A percentile compares a stretch with the other conserved stretches of the same genome.
phyloP scores from a whole-genome alignment of 2,888 invertebrate genomes.

The Synergus itoensis region DNA sequence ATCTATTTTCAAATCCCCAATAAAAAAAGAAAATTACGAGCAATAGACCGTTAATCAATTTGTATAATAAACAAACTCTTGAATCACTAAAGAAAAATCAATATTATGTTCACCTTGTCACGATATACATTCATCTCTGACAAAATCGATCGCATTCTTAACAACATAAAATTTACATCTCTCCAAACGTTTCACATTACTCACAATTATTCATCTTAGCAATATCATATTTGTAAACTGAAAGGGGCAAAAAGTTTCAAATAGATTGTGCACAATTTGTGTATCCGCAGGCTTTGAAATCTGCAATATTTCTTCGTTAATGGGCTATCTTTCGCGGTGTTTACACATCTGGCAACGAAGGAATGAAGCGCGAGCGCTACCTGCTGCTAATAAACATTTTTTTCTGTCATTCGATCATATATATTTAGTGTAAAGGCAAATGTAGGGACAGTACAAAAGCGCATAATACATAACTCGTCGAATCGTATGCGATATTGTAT shows the following conservation, averaged over 20 bases:
- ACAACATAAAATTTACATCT: not conserved
- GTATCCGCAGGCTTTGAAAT: conserved; percentile 10
- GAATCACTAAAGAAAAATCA: not conserved
- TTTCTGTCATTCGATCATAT: conserved; percentile 33
- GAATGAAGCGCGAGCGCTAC: conserved; percentile 29
- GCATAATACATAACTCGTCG: conserved; percentile 27
- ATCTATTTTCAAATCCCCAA: too few species aligned
- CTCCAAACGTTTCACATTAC: not conserved
- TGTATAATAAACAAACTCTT: not conserved
- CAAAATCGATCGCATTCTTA: not conserved
- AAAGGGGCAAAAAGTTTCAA: not conserved
- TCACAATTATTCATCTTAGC: not conserved
- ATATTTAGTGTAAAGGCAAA: conserved; percentile 10
- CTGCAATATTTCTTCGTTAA: conserved; percentile 25
- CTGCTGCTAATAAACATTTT: conserved; percentile 31
- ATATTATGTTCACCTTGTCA: not conserved
- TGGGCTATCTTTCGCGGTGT: conserved; percentile 21
- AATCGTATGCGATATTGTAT: conserved; percentile 33
- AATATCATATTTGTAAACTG: not conserved
- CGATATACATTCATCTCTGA: not conserved
- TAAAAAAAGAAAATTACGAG: too few species aligned
- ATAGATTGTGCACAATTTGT: conserved; percentile 14
- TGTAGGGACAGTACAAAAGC: conserved; percentile 20
- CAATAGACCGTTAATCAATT: not conserved
- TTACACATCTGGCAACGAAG: conserved; percentile 28